A percentile compares a stretch with the other conserved stretches of the same genome.
These are phyloP conservation scores for Cheirogaleus major DNA, from an alignment of 2,797 vertebrate genomes.

Conservation along the genomic window DNA sequence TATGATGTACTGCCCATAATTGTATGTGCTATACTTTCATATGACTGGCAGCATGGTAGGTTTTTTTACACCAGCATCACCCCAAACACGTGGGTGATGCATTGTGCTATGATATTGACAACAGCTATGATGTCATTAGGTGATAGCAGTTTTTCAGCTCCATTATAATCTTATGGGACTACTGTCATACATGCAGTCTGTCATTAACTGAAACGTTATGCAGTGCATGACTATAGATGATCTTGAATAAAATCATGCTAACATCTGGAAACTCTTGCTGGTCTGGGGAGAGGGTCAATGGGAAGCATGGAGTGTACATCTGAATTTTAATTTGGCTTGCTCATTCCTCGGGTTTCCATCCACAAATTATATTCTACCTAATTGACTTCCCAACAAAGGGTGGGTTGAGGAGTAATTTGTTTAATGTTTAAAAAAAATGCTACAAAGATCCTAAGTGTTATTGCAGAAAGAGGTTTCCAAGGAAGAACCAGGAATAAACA, in stretches of 20 bases:
- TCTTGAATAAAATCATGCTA: conserved; percentile 26
- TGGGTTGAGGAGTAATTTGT: conserved; percentile 59
- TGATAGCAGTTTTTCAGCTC: not conserved
- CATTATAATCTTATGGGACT: not conserved
- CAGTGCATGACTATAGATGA: not conserved
- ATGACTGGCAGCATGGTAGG: not conserved
- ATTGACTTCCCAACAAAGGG: conserved; percentile 51
- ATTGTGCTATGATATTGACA: not conserved
- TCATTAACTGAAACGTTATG: not conserved
- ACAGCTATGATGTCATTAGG: not conserved
- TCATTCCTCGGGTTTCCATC: conserved; percentile 61
- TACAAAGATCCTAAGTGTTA: conserved; percentile 32
- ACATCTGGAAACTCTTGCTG: conserved; percentile 46
- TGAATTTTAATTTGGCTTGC: conserved; percentile 61
- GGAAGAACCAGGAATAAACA: not conserved
- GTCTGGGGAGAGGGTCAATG: conserved; percentile 7
- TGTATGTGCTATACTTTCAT: not conserved
- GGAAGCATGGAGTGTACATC: not conserved
- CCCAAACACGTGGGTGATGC: not conserved
- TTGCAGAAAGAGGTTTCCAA: conserved; percentile 39
- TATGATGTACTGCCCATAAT: not conserved
- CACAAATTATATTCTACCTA: conserved; percentile 63
- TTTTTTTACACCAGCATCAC: not conserved
- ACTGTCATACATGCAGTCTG: no score
- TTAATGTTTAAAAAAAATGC: conserved; percentile 61